These are phyloP conservation scores for Apodemia zela DNA, from an alignment of 2,888 invertebrate species.

Conservation along the genomic window DNA sequence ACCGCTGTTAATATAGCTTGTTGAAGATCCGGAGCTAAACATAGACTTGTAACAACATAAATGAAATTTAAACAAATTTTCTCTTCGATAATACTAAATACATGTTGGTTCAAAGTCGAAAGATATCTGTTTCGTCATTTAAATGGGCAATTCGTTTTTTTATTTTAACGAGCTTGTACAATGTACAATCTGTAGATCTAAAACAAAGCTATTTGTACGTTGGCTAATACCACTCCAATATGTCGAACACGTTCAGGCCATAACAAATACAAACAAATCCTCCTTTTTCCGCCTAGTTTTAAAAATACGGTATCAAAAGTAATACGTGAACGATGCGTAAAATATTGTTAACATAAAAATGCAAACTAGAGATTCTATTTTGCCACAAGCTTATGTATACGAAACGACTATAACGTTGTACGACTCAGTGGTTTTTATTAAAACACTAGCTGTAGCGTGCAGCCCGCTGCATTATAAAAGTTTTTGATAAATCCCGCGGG, in stretches of 20 bases:
- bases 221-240: background rate
- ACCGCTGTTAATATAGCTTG: too few species aligned
- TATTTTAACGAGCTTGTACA: too few species aligned
- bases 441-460: too few species aligned
- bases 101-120: too few species aligned
- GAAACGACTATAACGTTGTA: background rate
- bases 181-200: background rate
- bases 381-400: background rate
- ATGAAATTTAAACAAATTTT: too few species aligned
- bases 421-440: background rate
- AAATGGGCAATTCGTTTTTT: too few species aligned
- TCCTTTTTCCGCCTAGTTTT: background rate
- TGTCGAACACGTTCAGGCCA: background rate
- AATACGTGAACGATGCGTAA: background rate
- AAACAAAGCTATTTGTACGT: background rate
- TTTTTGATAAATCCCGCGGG: too few species aligned
- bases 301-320: background rate
- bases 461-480: too few species aligned
- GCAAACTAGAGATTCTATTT: background rate
- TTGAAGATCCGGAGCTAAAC: too few species aligned
- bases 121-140: too few species aligned
- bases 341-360: background rate
- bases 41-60: too few species aligned
- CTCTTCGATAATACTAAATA: too few species aligned
- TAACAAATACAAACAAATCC: slow-evolving; percentile 2